Evolutionary conservation across 1,140 invertebrate species (phyloP).

Genomic region (Temnothorax nylanderi): DNA sequence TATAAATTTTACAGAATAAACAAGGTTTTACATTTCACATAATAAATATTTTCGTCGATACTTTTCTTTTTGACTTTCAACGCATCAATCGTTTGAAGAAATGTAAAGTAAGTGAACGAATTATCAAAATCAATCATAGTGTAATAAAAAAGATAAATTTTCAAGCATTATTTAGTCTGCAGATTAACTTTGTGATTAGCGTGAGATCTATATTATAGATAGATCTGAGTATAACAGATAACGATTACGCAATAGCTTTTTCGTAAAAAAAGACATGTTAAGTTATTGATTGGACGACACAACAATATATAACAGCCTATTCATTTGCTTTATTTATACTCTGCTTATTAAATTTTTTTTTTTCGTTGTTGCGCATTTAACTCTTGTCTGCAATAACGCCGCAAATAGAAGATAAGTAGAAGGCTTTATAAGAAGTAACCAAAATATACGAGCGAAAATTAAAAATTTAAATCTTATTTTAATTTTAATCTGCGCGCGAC

Average conservation of each 20-base stretch:
- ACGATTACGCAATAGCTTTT: background rate
- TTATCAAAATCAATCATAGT: background rate
- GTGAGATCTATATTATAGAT: background rate
- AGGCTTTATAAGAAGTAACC: background rate
- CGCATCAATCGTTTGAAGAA: background rate
- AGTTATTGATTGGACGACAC: background rate
- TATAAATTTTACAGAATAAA: background rate
- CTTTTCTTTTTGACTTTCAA: background rate
- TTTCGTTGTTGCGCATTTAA: background rate
- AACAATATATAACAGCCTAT: background rate
- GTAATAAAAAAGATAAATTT: background rate
- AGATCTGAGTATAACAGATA: background rate
- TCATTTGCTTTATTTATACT: background rate
- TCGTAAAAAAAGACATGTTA: background rate
- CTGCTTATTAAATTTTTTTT: too few species aligned
- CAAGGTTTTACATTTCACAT: background rate
- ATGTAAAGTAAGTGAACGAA: background rate
- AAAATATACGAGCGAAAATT: background rate
- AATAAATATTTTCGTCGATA: background rate
- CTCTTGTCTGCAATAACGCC: background rate
- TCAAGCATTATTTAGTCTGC: background rate
- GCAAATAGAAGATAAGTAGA: background rate
- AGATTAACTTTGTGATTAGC: background rate
- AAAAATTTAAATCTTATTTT: background rate
- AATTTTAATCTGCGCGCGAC: background rate